These are phyloP conservation scores for Ptilodon capucinus DNA, from an alignment of 2,888 invertebrate genomes.

Conservation along the genomic window DNA sequence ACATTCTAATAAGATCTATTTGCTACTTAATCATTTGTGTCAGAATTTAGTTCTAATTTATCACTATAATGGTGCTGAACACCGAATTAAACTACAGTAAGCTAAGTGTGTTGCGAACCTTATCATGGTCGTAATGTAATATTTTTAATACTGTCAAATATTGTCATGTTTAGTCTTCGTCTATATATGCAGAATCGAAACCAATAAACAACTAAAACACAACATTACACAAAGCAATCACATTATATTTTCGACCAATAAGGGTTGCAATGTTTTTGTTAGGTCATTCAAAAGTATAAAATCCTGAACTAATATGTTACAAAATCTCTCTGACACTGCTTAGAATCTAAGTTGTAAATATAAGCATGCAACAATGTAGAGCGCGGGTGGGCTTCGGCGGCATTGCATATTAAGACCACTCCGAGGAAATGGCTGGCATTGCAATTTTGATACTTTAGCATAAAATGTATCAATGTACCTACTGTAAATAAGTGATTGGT, in stretches of 20 bases:
- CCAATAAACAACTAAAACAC: too few species aligned
- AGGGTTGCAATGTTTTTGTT: not conserved
- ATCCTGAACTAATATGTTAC: too few species aligned
- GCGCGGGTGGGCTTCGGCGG: constrained; percentile 72
- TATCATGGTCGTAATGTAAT: too few species aligned
- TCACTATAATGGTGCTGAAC: too few species aligned
- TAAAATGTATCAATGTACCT: constrained; percentile 46
- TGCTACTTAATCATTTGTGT: not conserved
- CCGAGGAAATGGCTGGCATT: constrained; percentile 16
- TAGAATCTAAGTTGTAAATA: constrained; percentile 3
- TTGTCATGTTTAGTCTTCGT: too few species aligned
- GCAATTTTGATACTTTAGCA: constrained; percentile 10
- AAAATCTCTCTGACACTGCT: too few species aligned
- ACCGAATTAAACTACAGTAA: too few species aligned
- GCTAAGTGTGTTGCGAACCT: too few species aligned
- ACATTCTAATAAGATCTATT: constrained; percentile 42
- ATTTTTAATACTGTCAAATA: too few species aligned
- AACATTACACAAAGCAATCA: too few species aligned
- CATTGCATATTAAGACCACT: constrained; percentile 31
- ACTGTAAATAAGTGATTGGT: constrained; percentile 15
- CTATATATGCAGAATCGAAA: too few species aligned
- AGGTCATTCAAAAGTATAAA: not conserved
- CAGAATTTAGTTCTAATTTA: constrained; percentile 7
- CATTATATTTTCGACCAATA: not conserved
- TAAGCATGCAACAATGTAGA: constrained; percentile 27